A percentile compares a stretch with the other conserved stretches of the same genome.
Evolutionary conservation across 2,888 invertebrate species (phyloP).

Genomic region (Rhogogaster chlorosoma): DNA sequence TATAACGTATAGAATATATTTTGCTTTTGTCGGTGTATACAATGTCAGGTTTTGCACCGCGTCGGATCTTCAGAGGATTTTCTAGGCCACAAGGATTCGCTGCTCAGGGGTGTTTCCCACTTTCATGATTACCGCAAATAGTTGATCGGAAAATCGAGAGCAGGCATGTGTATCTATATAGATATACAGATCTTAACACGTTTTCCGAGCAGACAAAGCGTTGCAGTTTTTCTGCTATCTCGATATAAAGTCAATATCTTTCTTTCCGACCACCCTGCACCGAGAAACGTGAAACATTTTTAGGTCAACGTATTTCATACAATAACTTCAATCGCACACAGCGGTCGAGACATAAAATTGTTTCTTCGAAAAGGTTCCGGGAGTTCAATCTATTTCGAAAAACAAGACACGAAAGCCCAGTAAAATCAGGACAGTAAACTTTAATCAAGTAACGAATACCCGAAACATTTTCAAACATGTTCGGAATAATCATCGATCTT

Average conservation of each 20-base stretch:
- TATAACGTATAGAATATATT: neutral
- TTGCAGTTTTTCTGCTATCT: conserved; percentile 21
- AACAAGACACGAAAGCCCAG: neutral
- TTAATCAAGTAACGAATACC: neutral
- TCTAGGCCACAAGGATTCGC: conserved; percentile 1
- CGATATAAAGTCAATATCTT: conserved; percentile 22
- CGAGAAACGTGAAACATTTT: conserved; percentile 9
- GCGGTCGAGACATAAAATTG: neutral
- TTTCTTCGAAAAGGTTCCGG: neutral
- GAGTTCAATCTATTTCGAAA: neutral
- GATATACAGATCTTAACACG: conserved; percentile 29
- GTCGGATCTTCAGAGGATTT: neutral
- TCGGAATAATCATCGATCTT: neutral
- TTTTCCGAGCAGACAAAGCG: conserved; percentile 25
- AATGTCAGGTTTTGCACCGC: neutral
- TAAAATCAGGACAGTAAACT: neutral
- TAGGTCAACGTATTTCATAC: conserved; percentile 27
- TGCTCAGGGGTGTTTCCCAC: conserved; percentile 14
- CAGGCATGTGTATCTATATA: neutral
- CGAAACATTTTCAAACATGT: neutral
- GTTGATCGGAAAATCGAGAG: conserved; percentile 29
- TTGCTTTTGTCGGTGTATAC: neutral
- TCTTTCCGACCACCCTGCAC: neutral
- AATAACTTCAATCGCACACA: neutral
- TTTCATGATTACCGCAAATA: conserved; percentile 24